Evolutionary conservation across 2,113 vertebrate genomes (phyloP).

Genomic region (Actinemys pallida): DNA sequence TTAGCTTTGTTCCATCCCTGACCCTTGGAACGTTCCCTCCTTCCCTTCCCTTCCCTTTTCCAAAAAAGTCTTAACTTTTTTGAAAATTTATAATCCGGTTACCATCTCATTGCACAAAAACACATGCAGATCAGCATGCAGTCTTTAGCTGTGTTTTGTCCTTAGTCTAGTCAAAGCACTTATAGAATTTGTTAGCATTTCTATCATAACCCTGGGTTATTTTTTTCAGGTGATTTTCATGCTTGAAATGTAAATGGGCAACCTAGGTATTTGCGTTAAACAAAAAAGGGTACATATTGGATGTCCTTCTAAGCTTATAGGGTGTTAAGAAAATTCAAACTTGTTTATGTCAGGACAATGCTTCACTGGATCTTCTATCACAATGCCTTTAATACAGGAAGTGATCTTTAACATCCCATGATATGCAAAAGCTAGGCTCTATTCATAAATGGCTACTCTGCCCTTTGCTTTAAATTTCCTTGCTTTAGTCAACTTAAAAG

Average conservation of each 20-base stretch:
- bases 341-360: not conserved
- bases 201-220: not conserved
- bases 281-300: not conserved
- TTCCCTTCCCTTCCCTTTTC: not conserved
- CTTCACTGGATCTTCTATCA: not conserved
- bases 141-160: not conserved
- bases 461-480: not conserved
- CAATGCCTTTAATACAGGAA: not conserved
- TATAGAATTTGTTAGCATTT: not conserved
- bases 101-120: not conserved
- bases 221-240: not conserved
- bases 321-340: not conserved
- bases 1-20: accelerated
- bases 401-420: not conserved
- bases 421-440: not conserved
- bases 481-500: not conserved
- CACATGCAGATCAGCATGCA: not conserved
- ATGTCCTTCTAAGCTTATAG: not conserved
- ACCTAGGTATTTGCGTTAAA: not conserved
- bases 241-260: not conserved
- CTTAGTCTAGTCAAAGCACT: not conserved
- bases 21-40: accelerated
- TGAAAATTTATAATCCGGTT: not conserved
- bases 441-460: not conserved
- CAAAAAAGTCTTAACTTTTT: not conserved